Evolutionary conservation across 2,888 invertebrate species (phyloP).

Genomic region (Metallyticus violacea): DNA sequence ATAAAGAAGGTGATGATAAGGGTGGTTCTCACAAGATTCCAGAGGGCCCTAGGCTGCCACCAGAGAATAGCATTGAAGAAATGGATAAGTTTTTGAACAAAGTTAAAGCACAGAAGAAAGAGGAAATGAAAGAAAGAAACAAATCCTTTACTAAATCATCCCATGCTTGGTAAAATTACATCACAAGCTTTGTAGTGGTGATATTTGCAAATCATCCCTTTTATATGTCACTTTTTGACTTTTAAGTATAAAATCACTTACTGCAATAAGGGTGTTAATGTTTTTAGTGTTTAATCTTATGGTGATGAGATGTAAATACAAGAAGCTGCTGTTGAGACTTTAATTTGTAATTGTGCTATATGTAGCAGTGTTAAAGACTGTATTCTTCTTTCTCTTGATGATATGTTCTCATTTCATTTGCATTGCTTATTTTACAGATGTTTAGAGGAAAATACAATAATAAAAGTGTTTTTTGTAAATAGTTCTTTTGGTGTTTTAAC

Average conservation of each 20-base stretch:
- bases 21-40: conserved; percentile 30
- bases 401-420: not conserved
- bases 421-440: not conserved
- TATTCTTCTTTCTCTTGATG: not conserved
- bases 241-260: not conserved
- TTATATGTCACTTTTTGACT: not conserved
- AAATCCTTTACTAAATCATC: conserved; percentile 20
- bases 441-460: not conserved
- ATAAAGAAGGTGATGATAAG: conserved; percentile 50
- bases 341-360: not conserved
- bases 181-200: not conserved
- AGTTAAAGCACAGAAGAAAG: conserved; percentile 57
- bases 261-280: not conserved
- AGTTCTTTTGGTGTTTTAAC: not conserved
- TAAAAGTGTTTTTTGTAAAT: not conserved
- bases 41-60: conserved; percentile 25
- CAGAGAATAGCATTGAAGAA: conserved; percentile 48
- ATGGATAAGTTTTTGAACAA: conserved; percentile 57
- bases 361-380: not conserved
- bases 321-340: not conserved
- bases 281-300: not conserved
- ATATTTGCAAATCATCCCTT: not conserved
- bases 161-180: conserved; percentile 6
- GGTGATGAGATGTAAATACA: not conserved
- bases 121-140: conserved; percentile 55